Percentiles rank a stretch among this genome's conserved stretches.
These are phyloP conservation scores for Furcula furcula DNA, from an alignment of 2,888 invertebrate species.

Conservation along the genomic window DNA sequence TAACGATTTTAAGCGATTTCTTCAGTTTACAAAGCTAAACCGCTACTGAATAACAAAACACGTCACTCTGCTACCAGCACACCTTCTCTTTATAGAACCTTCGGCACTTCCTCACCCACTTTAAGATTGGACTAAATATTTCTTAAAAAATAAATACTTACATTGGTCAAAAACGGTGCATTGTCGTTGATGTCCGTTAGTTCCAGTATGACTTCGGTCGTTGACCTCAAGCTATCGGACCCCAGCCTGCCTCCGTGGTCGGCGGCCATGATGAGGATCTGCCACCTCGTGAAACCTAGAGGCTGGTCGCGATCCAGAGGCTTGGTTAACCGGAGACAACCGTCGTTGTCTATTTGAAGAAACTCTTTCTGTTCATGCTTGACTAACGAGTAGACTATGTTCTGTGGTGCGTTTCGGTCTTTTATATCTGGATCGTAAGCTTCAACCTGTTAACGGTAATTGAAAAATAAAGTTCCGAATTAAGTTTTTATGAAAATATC, in stretches of 20 bases:
- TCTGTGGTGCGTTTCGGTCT: conserved; percentile 87
- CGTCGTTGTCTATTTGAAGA: conserved; percentile 87
- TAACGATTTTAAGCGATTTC: no score
- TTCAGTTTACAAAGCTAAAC: no score
- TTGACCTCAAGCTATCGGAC: conserved; percentile 82
- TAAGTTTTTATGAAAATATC: no score
- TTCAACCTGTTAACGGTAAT: conserved; percentile 66
- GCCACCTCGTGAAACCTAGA: conserved; percentile 90
- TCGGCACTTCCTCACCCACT: no score
- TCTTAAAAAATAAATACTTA: conserved; percentile 60
- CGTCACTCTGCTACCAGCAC: no score
- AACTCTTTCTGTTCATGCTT: conserved; percentile 87
- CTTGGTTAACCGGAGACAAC: conserved; percentile 88
- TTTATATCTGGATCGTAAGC: conserved; percentile 94
- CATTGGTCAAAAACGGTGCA: conserved; percentile 91
- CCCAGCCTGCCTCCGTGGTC: conserved; percentile 86
- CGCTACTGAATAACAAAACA: no score
- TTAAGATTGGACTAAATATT: no score
- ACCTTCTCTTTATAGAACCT: no score
- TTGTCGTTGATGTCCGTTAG: conserved; percentile 96
- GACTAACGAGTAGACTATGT: conserved; percentile 88
- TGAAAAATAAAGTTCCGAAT: no score
- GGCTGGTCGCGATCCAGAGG: conserved; percentile 95
- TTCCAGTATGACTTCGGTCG: conserved; percentile 85
- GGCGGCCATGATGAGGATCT: conserved; percentile 87